Base-by-base conservation (phyloP, 2,113 vertebrate genomes). In the Oncorhynchus masou region DNA sequence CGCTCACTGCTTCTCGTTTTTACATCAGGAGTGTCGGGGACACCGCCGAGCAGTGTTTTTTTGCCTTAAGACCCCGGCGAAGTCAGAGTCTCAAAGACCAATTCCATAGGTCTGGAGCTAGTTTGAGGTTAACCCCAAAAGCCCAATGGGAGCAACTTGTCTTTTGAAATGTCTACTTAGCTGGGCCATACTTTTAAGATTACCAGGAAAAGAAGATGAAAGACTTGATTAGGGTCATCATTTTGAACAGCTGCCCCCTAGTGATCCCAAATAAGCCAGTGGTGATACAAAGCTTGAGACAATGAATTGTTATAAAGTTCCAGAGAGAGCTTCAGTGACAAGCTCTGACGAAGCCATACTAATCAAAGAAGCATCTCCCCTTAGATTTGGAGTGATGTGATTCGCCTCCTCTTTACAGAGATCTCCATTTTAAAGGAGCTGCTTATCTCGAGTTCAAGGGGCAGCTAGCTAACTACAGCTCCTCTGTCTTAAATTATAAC, bases 41-140 rank as follows among this genome's bases (percentile, higher is more conserved):
- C 24, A 83, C 83, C 81, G 74, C 54, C 66, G 75, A 76, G 54
- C 72, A 81, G 76, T 45, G 76, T 79, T 79, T 78, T 83, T 48
- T 71, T 27, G 48, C 39, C 60, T 15, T 51, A 39, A 39, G 34
- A 8, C 7, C 7, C 34, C 15, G 15, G 15, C 2, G 15, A 70
- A 78, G 70, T 66, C 15, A 69, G n/a, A 75, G 81, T 24, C 29
- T 48, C 60, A 59, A 49, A n/a, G 31, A 22, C 62, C 12, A 31
- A 19, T 49, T 60, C 29, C 25, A 68, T 60, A 25, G 59, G 57
- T 20, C 34, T 65, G 3, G 25, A 20, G 8, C 57, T 24, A 12
- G 49, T 24, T 27, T 19, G 34, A 64, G 68, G 22, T 20, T 65
- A 64, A 60, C 59, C 5, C 59, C 49, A 16, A 51, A 51, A 22